Evolutionary conservation across 2,888 invertebrate genomes (phyloP).

Genomic region (Athalia rosae): DNA sequence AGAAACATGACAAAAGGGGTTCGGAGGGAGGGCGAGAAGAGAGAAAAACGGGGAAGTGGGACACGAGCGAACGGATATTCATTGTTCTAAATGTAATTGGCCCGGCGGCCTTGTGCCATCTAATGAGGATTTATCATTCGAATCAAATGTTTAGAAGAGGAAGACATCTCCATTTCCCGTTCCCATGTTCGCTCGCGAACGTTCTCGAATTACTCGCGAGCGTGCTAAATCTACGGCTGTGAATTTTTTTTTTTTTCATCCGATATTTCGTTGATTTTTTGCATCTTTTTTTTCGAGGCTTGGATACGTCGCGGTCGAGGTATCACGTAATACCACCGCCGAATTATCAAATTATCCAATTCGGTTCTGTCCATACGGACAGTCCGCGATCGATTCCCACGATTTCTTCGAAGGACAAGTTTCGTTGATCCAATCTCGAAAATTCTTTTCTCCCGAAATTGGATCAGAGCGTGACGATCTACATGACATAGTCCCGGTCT

Average conservation of each 20-base stretch:
- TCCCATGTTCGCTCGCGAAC: too few relatives aligned
- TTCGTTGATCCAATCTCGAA: background rate
- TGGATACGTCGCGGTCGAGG: too few relatives aligned
- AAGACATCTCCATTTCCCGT: background rate
- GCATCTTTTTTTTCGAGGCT: too few relatives aligned
- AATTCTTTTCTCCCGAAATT: background rate
- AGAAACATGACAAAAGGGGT: constrained; percentile 3
- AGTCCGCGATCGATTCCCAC: background rate
- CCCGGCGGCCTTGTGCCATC: constrained; percentile 56
- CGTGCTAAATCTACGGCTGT: background rate
- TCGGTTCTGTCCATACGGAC: background rate
- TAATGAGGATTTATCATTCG: constrained; percentile 67
- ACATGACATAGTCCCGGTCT: background rate
- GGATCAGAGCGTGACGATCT: background rate
- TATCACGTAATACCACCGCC: background rate
- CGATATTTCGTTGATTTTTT: too few relatives aligned
- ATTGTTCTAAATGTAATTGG: constrained; percentile 65
- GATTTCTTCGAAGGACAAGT: background rate
- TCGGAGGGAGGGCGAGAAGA: constrained; percentile 35
- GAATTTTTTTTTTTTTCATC: too few relatives aligned
- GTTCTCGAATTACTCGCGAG: background rate
- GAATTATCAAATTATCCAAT: background rate
- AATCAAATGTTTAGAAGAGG: constrained; percentile 61
- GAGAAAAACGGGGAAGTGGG: constrained; percentile 53
- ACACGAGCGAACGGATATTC: constrained; percentile 57